Conservation (phyloP, 2,888 invertebrate species). For the Platycheirus rosarum region DNA sequence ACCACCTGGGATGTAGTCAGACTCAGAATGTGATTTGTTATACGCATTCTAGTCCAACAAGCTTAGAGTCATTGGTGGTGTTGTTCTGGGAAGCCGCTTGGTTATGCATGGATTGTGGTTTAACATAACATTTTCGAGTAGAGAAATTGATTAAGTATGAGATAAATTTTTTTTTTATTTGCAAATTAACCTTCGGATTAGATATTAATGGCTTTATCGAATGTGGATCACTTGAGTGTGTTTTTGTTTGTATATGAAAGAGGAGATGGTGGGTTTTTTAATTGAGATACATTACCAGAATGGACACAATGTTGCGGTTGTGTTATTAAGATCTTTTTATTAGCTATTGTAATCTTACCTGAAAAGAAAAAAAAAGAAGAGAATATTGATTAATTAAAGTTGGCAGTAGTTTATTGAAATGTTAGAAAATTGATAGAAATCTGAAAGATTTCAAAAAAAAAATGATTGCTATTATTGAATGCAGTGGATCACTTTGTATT, state of each 20-base stretch:
- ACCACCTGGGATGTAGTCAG: not conserved
- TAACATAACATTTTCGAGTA: constrained; percentile 22
- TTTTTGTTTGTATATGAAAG: constrained; percentile 39
- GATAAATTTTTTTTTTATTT: not conserved
- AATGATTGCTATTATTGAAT: too few relatives aligned
- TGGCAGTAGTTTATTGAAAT: not conserved
- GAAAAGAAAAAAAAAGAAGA: constrained; percentile 38
- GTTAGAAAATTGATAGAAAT: not conserved
- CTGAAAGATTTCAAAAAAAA: too few relatives aligned
- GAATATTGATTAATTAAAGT: constrained; percentile 20
- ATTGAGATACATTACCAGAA: constrained; percentile 65
- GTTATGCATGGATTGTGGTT: constrained; percentile 61
- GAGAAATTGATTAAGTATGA: constrained; percentile 66
- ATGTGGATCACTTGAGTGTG: constrained; percentile 53
- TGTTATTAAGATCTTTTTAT: constrained; percentile 37
- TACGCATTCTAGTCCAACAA: constrained; percentile 31
- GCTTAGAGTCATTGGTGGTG: constrained; percentile 20
- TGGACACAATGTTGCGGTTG: constrained; percentile 54
- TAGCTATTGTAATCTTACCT: constrained; percentile 52
- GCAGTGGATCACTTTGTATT: too few relatives aligned
- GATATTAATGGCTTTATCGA: constrained; percentile 61
- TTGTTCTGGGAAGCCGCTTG: constrained; percentile 26
- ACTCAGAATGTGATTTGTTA: not conserved
- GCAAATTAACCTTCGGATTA: constrained; percentile 51
- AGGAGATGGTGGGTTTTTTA: constrained; percentile 42